These are phyloP conservation scores for Orchesella cincta DNA, from an alignment of 1,140 invertebrate species.

Conservation along the genomic window DNA sequence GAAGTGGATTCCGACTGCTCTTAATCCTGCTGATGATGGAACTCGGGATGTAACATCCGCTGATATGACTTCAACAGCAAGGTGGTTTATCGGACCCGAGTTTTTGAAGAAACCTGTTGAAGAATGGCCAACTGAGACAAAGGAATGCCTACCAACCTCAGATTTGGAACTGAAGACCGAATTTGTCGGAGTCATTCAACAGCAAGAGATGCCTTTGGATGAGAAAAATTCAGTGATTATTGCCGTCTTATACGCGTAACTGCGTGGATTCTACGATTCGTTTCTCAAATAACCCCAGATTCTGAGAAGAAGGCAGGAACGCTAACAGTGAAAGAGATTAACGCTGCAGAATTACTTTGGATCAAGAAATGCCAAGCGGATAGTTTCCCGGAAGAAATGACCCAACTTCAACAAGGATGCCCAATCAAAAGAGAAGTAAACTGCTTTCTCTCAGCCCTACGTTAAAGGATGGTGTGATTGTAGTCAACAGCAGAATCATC, in stretches of 20 bases:
- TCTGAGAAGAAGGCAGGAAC: no score
- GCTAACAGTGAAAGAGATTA: no score
- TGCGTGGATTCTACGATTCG: not conserved
- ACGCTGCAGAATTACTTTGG: no score
- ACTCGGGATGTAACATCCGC: not conserved
- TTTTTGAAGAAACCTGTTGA: constrained; percentile 6
- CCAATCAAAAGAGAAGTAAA: not conserved
- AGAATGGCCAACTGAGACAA: constrained; percentile 35
- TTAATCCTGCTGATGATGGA: constrained; percentile 47
- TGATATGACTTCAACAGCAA: not conserved
- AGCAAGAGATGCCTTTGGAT: no score
- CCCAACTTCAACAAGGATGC: not conserved
- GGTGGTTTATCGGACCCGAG: constrained; percentile 42
- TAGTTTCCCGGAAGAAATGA: not conserved
- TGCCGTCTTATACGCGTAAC: not conserved
- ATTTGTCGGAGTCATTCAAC: no score
- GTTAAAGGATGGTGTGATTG: not conserved
- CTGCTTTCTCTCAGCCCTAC: not conserved
- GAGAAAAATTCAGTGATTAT: no score
- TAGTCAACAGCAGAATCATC: not conserved
- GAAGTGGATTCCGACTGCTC: constrained; percentile 42
- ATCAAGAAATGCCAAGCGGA: not conserved
- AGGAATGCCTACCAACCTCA: not conserved
- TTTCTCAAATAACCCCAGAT: no score
- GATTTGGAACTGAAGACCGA: not conserved